phyloP scores from a whole-genome alignment of 2,888 invertebrate species.

The Drosophila neotestacea region DNA sequence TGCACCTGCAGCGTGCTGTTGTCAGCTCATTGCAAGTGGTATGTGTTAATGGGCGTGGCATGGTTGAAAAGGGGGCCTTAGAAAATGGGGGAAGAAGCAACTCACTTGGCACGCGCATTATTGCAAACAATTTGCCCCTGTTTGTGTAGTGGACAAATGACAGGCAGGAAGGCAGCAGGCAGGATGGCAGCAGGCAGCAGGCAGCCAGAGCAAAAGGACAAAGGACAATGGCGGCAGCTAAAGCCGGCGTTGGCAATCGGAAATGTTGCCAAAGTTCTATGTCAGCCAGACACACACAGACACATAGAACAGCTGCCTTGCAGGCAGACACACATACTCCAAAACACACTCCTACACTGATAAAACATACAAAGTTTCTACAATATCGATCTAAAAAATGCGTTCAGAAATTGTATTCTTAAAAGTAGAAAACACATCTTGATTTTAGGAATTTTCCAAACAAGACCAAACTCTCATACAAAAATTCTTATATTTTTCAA shows the following conservation, averaged over 20 bases:
- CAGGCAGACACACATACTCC: slow-evolving; percentile 33
- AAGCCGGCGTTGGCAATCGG: slow-evolving; percentile 68
- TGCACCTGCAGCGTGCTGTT: slow-evolving; percentile 55
- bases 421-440: no score
- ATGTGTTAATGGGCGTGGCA: slow-evolving; percentile 42
- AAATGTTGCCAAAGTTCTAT: slow-evolving; percentile 80
- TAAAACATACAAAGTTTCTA: background rate
- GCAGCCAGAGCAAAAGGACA: slow-evolving; percentile 34
- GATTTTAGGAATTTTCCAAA: no score
- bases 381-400: no score
- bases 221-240: slow-evolving; percentile 54
- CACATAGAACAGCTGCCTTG: slow-evolving; percentile 35
- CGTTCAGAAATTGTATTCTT: no score
- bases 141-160: slow-evolving; percentile 75
- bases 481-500: no score
- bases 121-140: slow-evolving; percentile 78
- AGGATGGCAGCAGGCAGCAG: slow-evolving; percentile 6
- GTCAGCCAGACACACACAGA: slow-evolving; percentile 37
- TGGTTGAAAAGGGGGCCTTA: background rate
- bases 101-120: slow-evolving; percentile 75
- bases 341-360: background rate
- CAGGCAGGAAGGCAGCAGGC: slow-evolving; percentile 31
- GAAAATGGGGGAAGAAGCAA: slow-evolving; percentile 7
- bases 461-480: no score
- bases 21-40: slow-evolving; percentile 42